Base-by-base conservation (phyloP, 2,888 invertebrate genomes). In the Macropis europaea region DNA sequence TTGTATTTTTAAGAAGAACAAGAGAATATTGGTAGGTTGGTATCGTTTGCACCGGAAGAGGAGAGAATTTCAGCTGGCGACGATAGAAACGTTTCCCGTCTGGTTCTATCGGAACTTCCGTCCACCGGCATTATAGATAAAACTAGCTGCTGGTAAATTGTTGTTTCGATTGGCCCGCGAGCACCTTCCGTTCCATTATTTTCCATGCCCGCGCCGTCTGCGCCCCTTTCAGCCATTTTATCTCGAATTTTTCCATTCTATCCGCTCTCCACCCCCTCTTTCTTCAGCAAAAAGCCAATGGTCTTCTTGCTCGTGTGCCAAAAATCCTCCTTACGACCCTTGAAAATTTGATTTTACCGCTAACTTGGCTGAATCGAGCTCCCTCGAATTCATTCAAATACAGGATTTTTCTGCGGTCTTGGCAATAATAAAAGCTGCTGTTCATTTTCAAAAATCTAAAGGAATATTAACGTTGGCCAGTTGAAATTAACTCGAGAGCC, bases 101-200 rank as follows among this genome's bases (percentile, higher is more conserved):
- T 36, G 32, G 32, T 71, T 70, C 61, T 56, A 68, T 62, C 69
- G 77, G 32, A 36, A 38, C 42, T 71, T 56, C 62, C 71, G 68
- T 61, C 63, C 26, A 45, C 47, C 30, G 26, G 59, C 71, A 62
- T 79, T 75, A 70, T 11, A 70, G 77, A 79, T 79, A 79, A 79
- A 75, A 67, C 57, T 64, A 69, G 74, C 52, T 42, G 63, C 54
- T 53, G 74, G 74, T 79, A 77, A 77, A 77, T 79, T 79, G 74
- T 79, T 68, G 79, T 77, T 77, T 79, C 77, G 74, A 79, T 79
- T 75, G 77, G 57, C 59, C 72, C 40, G 63, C 17, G 66, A 62
- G 60, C 71, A 73, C 73, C 77, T 71, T 71, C 63, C 68, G 63
- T 75, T 74, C 74, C 68, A 73, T 76, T 79, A 73, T 73, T 79